Evolutionary conservation across 1,140 invertebrate species (phyloP), one percentile per base, ranked within the genome.

Genomic region (Psix sp.): DNA sequence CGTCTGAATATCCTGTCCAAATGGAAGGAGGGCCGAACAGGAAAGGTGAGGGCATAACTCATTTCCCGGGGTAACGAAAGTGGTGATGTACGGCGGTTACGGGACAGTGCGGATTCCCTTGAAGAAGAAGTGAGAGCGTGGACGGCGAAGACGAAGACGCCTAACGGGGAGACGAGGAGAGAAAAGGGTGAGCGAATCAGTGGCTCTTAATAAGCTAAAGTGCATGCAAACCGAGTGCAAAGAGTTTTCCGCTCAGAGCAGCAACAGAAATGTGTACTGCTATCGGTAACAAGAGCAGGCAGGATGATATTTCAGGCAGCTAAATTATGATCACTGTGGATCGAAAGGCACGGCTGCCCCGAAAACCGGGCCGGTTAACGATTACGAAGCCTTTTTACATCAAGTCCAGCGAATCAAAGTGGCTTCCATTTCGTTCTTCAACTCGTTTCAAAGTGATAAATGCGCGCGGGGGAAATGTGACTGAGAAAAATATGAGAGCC

Each of bases 391-490:
- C 63, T 77, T 80, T 80, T 80, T 80, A 71, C 74, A 79, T 80
- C 75, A 54, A 62, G 57, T 54, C 38, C 57, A 51, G 72, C 71
- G 78, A 77, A 77, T 80, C 71, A 75, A 77, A 78, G 74, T 70
- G 43, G 49, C 66, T 67, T 66, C 70, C 70, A 54, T 67, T 72
- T 67, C 51, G 56, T 74, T 80, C 73, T 72, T 81, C 77, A 68
- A 52, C 72, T 78, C 78, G 80, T 84, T 84, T 82, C 80, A 82
- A 84, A 82, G 79, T 85, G 84, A 85, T 85, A 85, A 84, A 85
- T 85, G 83, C 79, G 57, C 72, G 24, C 62, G 74, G 40, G 73
- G 76, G 77, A 80, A 82, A 85, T 85, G 81, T 84, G 77, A 81
- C 80, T 84, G 82, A 84, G 84, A 84, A 83, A 85, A 84, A 83